A percentile compares a stretch with the other conserved stretches of the same genome.
These are phyloP conservation scores for Ochotona princeps DNA, from an alignment of 2,113 vertebrate genomes.

Conservation along the genomic window DNA sequence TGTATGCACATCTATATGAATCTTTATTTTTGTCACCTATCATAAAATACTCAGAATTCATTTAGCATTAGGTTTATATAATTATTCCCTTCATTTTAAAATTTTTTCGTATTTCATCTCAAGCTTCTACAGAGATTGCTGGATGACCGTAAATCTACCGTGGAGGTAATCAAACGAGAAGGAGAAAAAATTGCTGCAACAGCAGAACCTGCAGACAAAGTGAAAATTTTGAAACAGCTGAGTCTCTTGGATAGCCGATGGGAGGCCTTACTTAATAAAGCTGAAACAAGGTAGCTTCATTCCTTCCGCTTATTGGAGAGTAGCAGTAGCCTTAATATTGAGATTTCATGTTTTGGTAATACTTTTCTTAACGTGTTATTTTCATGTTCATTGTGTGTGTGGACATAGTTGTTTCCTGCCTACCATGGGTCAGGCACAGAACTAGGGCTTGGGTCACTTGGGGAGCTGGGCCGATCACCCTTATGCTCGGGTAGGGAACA, in stretches of 20 bases:
- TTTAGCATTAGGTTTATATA: constrained; percentile 18
- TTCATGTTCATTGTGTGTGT: background rate
- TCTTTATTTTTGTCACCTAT: background rate
- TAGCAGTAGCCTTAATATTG: background rate
- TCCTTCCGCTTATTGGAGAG: constrained; percentile 23
- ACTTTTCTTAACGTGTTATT: background rate
- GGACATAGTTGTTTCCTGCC: background rate
- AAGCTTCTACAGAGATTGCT: constrained; percentile 96
- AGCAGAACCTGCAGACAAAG: constrained; percentile 93
- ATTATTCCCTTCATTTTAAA: constrained; percentile 38
- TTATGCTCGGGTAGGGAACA: background rate
- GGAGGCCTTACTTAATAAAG: constrained; percentile 94
- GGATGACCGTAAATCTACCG: constrained; percentile 95
- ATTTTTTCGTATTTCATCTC: constrained; percentile 58
- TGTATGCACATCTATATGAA: background rate
- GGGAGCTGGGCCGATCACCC: background rate
- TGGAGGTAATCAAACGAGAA: constrained; percentile 96
- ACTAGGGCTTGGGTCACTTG: background rate
- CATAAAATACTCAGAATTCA: background rate
- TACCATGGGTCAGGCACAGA: background rate
- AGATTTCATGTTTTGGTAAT: background rate
- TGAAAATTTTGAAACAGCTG: constrained; percentile 94
- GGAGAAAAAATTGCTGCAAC: constrained; percentile 94
- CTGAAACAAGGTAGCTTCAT: constrained; percentile 91
- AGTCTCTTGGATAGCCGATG: constrained; percentile 94